A percentile compares a stretch with the other conserved stretches of the same genome.
Evolutionary conservation across 1,140 invertebrate species (phyloP).

Genomic region (Thaumatotibia leucotreta): DNA sequence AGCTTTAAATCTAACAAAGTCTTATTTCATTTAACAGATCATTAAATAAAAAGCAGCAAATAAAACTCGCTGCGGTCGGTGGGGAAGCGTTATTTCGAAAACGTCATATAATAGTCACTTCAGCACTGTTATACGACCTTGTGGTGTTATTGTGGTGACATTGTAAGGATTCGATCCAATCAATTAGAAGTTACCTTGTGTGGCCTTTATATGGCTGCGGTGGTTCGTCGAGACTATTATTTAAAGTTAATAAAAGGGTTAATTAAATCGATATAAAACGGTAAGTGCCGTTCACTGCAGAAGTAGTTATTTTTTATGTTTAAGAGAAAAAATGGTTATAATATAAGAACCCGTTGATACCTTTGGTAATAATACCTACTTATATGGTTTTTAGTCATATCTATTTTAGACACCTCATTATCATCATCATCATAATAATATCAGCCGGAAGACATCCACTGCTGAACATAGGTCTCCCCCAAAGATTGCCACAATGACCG

Average conservation of each 20-base stretch:
- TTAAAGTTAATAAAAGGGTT: not conserved
- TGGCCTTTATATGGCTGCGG: not conserved
- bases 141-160: not conserved
- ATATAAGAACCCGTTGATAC: too few relatives aligned
- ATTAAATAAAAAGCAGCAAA: slow-evolving; percentile 4
- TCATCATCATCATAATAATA: too few relatives aligned
- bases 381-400: too few relatives aligned
- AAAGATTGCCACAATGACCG: too few relatives aligned
- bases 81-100: not conserved
- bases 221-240: not conserved
- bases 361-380: too few relatives aligned
- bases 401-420: too few relatives aligned
- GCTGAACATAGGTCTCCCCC: too few relatives aligned
- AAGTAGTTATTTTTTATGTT: too few relatives aligned
- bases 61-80: not conserved
- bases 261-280: too few relatives aligned
- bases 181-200: slow-evolving; percentile 5
- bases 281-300: too few relatives aligned
- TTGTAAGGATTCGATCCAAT: slow-evolving; percentile 2
- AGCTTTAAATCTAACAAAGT: slow-evolving; percentile 1
- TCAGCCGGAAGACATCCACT: too few relatives aligned
- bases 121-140: not conserved
- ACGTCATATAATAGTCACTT: not conserved
- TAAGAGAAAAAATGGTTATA: too few relatives aligned
- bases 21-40: slow-evolving; percentile 6